These are phyloP conservation scores for Pseudorhiza aurosa DNA, from an alignment of 30 jellyfish, hydroid and myxozoan species.

Conservation along the genomic window DNA sequence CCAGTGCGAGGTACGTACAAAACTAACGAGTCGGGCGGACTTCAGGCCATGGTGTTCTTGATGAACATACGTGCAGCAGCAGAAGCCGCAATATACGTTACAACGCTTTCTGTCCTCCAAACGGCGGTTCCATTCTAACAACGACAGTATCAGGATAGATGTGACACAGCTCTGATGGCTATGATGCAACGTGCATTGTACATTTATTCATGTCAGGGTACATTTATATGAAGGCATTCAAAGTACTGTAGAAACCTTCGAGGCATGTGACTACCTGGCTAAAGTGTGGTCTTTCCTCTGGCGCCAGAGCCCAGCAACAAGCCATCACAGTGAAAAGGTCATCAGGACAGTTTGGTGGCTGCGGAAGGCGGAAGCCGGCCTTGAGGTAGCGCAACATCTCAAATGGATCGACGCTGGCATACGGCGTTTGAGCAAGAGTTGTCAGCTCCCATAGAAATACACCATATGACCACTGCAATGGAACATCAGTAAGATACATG, in stretches of 20 bases:
- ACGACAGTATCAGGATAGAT: too few relatives aligned
- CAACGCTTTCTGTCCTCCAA: too few relatives aligned
- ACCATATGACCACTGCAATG: constrained; percentile 95
- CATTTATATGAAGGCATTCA: constrained; percentile 83
- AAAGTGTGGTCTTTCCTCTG: constrained; percentile 94
- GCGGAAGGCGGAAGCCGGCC: constrained; percentile 95
- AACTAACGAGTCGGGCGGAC: too few relatives aligned
- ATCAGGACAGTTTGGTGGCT: constrained; percentile 96
- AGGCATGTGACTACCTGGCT: constrained; percentile 90
- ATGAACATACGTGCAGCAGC: too few relatives aligned
- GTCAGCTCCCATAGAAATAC: constrained; percentile 92
- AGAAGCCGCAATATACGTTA: too few relatives aligned
- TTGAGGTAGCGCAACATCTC: constrained; percentile 93
- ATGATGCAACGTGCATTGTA: too few relatives aligned
- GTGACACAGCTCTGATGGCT: too few relatives aligned
- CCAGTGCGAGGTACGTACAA: too few relatives aligned
- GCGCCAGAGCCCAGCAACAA: constrained; percentile 99
- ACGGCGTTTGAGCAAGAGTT: constrained; percentile 94
- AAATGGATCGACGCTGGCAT: constrained; percentile 94
- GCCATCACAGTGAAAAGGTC: constrained; percentile 98
- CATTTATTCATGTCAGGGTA: background rate
- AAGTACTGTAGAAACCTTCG: constrained; percentile 82
- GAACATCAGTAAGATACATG: background rate
- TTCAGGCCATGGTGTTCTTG: too few relatives aligned
- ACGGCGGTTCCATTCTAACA: too few relatives aligned